Conservation (phyloP, 1,140 invertebrate genomes). For the Listronotus oregonensis region DNA sequence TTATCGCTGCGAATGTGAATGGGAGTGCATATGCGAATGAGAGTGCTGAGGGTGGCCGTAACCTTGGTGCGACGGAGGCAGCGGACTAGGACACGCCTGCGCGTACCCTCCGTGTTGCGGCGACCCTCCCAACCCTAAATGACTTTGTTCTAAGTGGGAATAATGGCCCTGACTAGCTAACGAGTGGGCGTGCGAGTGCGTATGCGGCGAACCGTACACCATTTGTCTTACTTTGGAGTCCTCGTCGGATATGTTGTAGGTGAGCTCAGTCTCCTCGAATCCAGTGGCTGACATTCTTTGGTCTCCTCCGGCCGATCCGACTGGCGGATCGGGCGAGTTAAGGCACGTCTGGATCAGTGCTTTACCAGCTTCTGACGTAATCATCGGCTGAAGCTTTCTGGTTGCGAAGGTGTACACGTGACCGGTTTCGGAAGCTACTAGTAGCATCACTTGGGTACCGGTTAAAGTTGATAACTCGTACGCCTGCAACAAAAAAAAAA, state of each 20-base stretch:
- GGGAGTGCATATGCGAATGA: constrained; percentile 66
- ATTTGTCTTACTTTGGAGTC: constrained; percentile 95
- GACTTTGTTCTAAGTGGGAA: constrained; percentile 52
- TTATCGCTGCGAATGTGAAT: constrained; percentile 75
- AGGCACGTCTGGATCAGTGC: constrained; percentile 98
- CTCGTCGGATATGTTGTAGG: constrained; percentile 93
- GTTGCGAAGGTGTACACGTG: constrained; percentile 99
- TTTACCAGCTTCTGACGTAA: constrained; percentile 98
- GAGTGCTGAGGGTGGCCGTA: constrained; percentile 66
- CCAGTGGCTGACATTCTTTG: constrained; percentile 98
- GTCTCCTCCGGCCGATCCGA: constrained; percentile 71
- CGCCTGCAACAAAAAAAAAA: constrained; percentile 70
- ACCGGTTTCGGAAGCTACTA: constrained; percentile 94
- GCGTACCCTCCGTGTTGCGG: constrained; percentile 66
- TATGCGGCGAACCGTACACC: constrained; percentile 79
- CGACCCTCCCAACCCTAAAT: constrained; percentile 58
- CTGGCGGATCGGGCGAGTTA: constrained; percentile 94
- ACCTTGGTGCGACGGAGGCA: constrained; percentile 65
- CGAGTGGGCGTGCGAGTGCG: constrained; percentile 62
- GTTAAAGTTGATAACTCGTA: constrained; percentile 99
- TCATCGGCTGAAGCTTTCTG: constrained; percentile 98
- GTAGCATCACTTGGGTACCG: constrained; percentile 97
- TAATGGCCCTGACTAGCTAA: constrained; percentile 53
- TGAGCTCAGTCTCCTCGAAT: constrained; percentile 97
- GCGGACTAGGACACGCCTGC: constrained; percentile 63